Conservation (phyloP, 1,140 invertebrate genomes). For the Mamestra configurata region DNA sequence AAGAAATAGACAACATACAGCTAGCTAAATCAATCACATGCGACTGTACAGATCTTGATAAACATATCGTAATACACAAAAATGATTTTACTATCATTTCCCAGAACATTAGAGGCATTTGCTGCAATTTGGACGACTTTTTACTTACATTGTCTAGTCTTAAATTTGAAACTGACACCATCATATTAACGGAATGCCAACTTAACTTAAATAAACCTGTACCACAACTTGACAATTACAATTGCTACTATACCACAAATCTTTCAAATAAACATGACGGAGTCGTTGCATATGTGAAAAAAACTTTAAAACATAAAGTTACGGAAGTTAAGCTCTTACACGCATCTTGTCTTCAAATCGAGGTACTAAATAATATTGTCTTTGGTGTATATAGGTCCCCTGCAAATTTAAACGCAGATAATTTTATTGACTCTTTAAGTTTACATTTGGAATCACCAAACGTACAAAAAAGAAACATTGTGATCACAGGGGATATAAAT, state of each 20-base stretch:
- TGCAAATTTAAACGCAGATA: constrained; percentile 4
- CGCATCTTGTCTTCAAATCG: not conserved
- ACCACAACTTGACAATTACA: not conserved
- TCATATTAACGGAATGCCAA: not conserved
- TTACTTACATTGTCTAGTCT: constrained; percentile 9
- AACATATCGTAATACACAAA: not conserved
- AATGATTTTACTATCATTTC: constrained; percentile 7
- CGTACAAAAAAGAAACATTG: constrained; percentile 4
- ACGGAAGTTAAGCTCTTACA: not conserved
- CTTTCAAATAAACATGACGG: constrained; percentile 9
- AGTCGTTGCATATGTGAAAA: not conserved
- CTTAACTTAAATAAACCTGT: not conserved
- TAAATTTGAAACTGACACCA: not conserved
- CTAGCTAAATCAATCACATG: not conserved
- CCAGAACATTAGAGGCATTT: constrained; percentile 9
- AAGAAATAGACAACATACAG: constrained; percentile 7
- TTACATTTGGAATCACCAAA: not conserved
- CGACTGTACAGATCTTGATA: not conserved
- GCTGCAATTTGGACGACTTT: constrained; percentile 7
- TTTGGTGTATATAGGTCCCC: constrained; percentile 3
- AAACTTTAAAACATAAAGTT: constrained; percentile 10
- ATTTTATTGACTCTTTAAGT: not conserved
- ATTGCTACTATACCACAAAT: not conserved
- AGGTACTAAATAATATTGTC: constrained; percentile 4
- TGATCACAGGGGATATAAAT: not conserved